Conservation (phyloP, 2,113 vertebrate species). For the Thomomys bottae region DNA sequence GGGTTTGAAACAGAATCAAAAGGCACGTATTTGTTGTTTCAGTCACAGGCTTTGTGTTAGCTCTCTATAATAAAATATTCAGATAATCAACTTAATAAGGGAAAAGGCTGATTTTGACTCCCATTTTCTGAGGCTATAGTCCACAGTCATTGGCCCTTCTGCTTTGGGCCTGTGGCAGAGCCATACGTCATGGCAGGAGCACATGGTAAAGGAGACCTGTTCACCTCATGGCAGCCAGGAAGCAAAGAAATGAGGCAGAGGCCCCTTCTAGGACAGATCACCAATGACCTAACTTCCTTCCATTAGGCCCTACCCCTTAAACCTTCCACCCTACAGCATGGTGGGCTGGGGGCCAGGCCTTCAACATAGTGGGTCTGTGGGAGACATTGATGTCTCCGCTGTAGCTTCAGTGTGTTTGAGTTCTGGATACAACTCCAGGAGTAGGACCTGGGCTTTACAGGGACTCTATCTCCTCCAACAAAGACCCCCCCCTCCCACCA, state of each 20-base stretch:
- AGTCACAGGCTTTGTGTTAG: background rate
- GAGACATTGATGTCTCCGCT: background rate
- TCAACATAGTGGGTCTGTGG: background rate
- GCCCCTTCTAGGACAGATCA: background rate
- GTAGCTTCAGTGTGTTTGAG: background rate
- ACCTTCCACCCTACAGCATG: background rate
- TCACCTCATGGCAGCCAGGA: background rate
- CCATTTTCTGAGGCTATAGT: background rate
- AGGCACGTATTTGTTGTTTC: background rate
- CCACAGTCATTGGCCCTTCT: background rate
- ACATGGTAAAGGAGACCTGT: background rate
- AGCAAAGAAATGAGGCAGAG: background rate
- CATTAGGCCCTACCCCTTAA: background rate
- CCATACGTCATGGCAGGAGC: background rate
- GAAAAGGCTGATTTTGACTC: background rate
- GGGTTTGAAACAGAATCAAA: background rate
- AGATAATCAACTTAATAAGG: background rate
- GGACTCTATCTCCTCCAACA: background rate
- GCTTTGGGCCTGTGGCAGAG: background rate
- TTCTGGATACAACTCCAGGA: background rate
- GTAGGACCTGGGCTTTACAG: accelerated
- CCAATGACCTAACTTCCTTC: background rate
- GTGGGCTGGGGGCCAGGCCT: background rate
- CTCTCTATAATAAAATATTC: background rate
- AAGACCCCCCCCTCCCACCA: too few species aligned